Evolutionary conservation across 2,888 invertebrate genomes (phyloP), one percentile per base, ranked within the genome.

Genomic region (Eumerus sabulonum): DNA sequence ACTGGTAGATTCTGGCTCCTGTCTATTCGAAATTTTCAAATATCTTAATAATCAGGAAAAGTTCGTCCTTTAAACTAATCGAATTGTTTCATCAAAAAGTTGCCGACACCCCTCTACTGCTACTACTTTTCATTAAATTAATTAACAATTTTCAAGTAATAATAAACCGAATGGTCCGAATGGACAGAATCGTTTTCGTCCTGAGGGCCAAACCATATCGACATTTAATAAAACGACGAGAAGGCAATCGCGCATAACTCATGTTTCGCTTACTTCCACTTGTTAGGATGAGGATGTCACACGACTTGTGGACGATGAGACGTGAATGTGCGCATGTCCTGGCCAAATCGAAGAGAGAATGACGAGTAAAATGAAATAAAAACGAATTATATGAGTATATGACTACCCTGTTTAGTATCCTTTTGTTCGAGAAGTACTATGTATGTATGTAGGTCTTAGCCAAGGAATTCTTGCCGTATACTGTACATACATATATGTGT

Each of bases 231-330:
- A 59, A 51, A 57, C 57, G 64, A 36, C 45, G 50, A 64, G 57
- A 64, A 57, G 64, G 72, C 72, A 64, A 64, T 72, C 64, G 64
- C 63, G 64, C 72, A 57, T 64, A 64, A 42, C 48, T 63, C 71
- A 47, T 57, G 63, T 64, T 72, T 57, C 45, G 44, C 71, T 63
- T 71, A 72, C 57, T 64, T 72, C 72, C 56, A 72, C 72, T 72
- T 71, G 71, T 71, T 72, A 51, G 57, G 56, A 57, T 38, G 38
- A 13, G 42, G 56, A 9, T 9, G 53, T 27, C 40, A 13, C 48
- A 13, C 48, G 18, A 42, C 27, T 27, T 56, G 40, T n/a, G 42
- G 9, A n/a, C 57, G 48, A 40, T 47, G 47, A 47, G 35, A 9
- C 13, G 9, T n/a, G 9, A 14, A 59, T 27, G 1, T 59, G 72